Base-by-base conservation (phyloP, 2,797 vertebrate genomes). In the Morus bassanus region DNA sequence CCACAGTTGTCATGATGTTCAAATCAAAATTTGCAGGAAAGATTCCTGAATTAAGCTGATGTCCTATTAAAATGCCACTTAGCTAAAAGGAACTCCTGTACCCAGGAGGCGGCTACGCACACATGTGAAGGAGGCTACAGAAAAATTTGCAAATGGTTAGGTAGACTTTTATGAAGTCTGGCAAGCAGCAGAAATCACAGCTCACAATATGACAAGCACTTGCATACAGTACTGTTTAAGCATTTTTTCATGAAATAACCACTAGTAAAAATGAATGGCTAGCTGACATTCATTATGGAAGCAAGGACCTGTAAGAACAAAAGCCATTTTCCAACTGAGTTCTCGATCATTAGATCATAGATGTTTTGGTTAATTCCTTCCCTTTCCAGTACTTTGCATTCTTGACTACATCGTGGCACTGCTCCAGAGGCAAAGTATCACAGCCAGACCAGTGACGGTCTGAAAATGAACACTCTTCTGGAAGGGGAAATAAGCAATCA, bases 401-500 rank as follows among this genome's bases (percentile, higher is more conserved):
- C 72, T 63, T 51, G 39, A 46, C 39, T 63, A 43, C 28, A 15
- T 7, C 51, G 53, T 24, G 86, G 78, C 70, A 81, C 18, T 39
- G 63, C 24, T 70, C 24, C 11, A 33, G 53, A 73, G 28, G 24
- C 33, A 51, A 56, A 68, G 37, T 28, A 85, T 30, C 35, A 23
- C 37, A 82, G 53, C 13, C 77, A 82, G 46, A 43, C 1, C 50
- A 61, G 63, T 9, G 51, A 67, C 3, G 3, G 48, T 25, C 39
- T 67, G 56, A 51, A 83, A 51, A 70, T 25, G 27, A 76, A 64
- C 31, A 13, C 56, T 78, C 28, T 56, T 70, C 48, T 53, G 69
- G 48, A 90, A 93, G 43, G 60, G 76, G 31, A 94, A 89, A 92
- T 4, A 57, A 94, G 30, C 63, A 88, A 75, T 21, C 59, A 72